Percentiles rank a stretch among this genome's conserved stretches.
Conservation (phyloP, 1,140 invertebrate genomes). For the Aphidius ervi region DNA sequence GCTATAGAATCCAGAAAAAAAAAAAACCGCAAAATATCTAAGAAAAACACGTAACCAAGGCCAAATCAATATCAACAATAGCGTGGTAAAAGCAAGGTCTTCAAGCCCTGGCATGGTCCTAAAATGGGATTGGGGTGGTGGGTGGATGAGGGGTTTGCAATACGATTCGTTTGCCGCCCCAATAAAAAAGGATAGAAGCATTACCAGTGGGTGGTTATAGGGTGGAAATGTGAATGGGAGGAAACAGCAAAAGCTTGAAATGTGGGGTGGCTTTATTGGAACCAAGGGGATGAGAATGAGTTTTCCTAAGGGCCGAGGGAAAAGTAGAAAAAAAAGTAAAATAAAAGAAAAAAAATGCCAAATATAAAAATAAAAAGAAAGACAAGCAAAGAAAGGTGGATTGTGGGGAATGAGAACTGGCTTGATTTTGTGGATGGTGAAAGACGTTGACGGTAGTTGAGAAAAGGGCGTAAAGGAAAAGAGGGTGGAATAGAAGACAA, state of each 20-base stretch:
- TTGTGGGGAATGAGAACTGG: constrained; percentile 10
- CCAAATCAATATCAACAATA: constrained; percentile 48
- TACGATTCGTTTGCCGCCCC: constrained; percentile 23
- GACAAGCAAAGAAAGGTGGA: constrained; percentile 21
- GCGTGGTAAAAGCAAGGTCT: constrained; percentile 40
- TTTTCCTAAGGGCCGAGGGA: constrained; percentile 45
- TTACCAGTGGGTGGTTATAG: constrained; percentile 12
- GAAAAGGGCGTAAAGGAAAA: constrained; percentile 15
- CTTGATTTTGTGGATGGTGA: constrained; percentile 20
- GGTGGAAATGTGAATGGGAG: constrained; percentile 24
- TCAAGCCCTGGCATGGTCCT: constrained; percentile 18
- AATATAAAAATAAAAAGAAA: not conserved
- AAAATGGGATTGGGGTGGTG: constrained; percentile 6
- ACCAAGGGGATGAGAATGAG: constrained; percentile 39
- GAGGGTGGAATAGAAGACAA: constrained; percentile 20
- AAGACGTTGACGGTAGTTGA: constrained; percentile 22
- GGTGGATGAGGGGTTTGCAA: constrained; percentile 26
- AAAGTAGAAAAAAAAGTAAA: constrained; percentile 21
- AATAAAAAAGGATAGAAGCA: constrained; percentile 24
- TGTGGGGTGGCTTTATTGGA: constrained; percentile 46
- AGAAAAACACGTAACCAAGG: constrained; percentile 44
- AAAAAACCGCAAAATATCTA: constrained; percentile 35
- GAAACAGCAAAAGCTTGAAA: constrained; percentile 20
- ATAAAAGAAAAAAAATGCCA: too few species aligned
- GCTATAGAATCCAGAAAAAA: not conserved